Evolutionary conservation across 1,140 invertebrate genomes (phyloP).

Genomic region (Brachionus koreanus): DNA sequence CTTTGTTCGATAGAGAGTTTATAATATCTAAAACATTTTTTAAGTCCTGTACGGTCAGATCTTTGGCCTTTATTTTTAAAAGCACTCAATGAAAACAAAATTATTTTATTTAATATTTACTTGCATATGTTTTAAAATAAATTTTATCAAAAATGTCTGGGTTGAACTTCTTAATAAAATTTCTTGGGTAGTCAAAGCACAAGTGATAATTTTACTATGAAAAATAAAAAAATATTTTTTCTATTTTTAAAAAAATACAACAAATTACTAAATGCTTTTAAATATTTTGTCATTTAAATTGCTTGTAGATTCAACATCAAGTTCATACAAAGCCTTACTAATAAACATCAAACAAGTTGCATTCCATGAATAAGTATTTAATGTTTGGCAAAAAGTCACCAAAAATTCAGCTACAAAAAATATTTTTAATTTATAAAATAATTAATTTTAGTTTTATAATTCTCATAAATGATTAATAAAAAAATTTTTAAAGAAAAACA

Average conservation of each 20-base stretch:
- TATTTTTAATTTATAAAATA: too few species aligned
- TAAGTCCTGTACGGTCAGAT: not conserved
- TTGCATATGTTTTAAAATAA: not conserved
- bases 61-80: not conserved
- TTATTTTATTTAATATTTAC: not conserved
- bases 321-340: constrained; percentile 3
- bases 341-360: constrained; percentile 27
- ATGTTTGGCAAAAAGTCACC: not conserved
- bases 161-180: constrained; percentile 34
- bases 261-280: constrained; percentile 10
- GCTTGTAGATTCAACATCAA: not conserved
- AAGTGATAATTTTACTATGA: constrained; percentile 12
- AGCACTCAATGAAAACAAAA: not conserved
- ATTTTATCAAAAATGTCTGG: constrained; percentile 26
- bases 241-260: not conserved
- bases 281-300: constrained; percentile 15
- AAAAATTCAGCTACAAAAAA: constrained; percentile 25
- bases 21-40: constrained; percentile 29
- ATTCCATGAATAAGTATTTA: constrained; percentile 24
- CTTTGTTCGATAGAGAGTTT: constrained; percentile 16
- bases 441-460: too few species aligned
- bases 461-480: too few species aligned
- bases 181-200: constrained; percentile 36
- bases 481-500: too few species aligned
- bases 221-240: not conserved